Evolutionary conservation across 1,140 invertebrate species (phyloP).

Genomic region (Drosophila tsacasi): DNA sequence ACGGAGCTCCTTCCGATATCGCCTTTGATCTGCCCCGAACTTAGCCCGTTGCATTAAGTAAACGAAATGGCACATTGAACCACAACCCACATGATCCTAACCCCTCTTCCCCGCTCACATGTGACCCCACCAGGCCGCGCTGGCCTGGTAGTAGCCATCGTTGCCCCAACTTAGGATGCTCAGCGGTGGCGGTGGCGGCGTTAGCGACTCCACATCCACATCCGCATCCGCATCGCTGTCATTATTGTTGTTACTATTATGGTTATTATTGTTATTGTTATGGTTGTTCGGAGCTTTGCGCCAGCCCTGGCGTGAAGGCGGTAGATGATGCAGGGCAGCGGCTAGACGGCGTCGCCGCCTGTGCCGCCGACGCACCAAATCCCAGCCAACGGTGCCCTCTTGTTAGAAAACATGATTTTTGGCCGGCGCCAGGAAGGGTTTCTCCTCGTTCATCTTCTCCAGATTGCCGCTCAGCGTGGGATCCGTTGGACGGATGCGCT

Average conservation of each 20-base stretch:
- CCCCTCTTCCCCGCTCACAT: conserved; percentile 39
- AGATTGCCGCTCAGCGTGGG: conserved; percentile 93
- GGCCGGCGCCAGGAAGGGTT: conserved; percentile 85
- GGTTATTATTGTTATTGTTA: conserved; percentile 22
- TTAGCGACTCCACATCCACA: conserved; percentile 61
- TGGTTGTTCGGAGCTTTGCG: conserved; percentile 13
- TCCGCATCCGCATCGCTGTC: conserved; percentile 40
- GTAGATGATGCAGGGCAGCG: conserved; percentile 14
- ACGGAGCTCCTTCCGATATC: not conserved
- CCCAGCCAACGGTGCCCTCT: conserved; percentile 84
- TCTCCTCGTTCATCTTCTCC: conserved; percentile 90
- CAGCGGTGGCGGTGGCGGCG: conserved; percentile 71
- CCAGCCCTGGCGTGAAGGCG: conserved; percentile 18
- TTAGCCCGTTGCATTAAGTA: conserved; percentile 55
- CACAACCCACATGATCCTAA: conserved; percentile 61
- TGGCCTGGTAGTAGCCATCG: conserved; percentile 74
- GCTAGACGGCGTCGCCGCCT: conserved; percentile 55
- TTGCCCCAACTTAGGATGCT: conserved; percentile 64
- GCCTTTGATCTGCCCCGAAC: conserved; percentile 6
- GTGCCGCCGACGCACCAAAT: conserved; percentile 70
- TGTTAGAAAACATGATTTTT: conserved; percentile 83
- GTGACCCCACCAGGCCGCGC: conserved; percentile 70
- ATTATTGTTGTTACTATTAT: conserved; percentile 7
- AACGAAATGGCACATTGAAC: conserved; percentile 81
- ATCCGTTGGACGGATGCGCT: conserved; percentile 90